A percentile compares a stretch with the other conserved stretches of the same genome.
Evolutionary conservation across 2,888 invertebrate genomes (phyloP).

Genomic region (Cyclophora albipunctata): DNA sequence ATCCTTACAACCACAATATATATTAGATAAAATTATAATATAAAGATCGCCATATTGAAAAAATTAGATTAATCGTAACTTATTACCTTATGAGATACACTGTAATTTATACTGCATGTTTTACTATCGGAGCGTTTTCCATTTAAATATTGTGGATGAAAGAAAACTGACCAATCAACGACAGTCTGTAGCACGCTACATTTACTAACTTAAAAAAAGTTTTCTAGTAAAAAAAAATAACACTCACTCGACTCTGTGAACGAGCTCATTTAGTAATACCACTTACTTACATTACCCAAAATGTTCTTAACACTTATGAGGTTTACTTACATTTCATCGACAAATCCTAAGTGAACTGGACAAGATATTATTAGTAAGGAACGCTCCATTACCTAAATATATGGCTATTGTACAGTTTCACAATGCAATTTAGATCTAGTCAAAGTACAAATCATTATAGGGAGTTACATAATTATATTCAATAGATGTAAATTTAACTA

Average conservation of each 20-base stretch:
- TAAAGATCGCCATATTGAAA: conserved; percentile 77
- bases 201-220: conserved; percentile 68
- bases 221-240: conserved; percentile 66
- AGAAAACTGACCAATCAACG: conserved; percentile 70
- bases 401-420: conserved; percentile 72
- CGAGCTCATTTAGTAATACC: conserved; percentile 68
- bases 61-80: conserved; percentile 74
- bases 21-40: conserved; percentile 79
- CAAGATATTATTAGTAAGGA: conserved; percentile 56
- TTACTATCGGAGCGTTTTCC: conserved; percentile 67
- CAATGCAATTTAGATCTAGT: conserved; percentile 73
- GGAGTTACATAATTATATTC: conserved; percentile 58
- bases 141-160: conserved; percentile 74
- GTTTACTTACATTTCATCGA: conserved; percentile 65
- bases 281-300: conserved; percentile 69
- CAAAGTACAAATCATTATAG: conserved; percentile 73
- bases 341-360: conserved; percentile 57
- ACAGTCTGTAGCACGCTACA: conserved; percentile 70
- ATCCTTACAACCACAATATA: conserved; percentile 84
- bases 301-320: conserved; percentile 71
- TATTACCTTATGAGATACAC: conserved; percentile 74
- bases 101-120: conserved; percentile 71
- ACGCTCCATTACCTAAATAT: conserved; percentile 69
- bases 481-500: conserved; percentile 71
- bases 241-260: conserved; percentile 67